Evolutionary conservation across 2,797 vertebrate genomes (phyloP).

Genomic region (Euthynnus affinis): DNA sequence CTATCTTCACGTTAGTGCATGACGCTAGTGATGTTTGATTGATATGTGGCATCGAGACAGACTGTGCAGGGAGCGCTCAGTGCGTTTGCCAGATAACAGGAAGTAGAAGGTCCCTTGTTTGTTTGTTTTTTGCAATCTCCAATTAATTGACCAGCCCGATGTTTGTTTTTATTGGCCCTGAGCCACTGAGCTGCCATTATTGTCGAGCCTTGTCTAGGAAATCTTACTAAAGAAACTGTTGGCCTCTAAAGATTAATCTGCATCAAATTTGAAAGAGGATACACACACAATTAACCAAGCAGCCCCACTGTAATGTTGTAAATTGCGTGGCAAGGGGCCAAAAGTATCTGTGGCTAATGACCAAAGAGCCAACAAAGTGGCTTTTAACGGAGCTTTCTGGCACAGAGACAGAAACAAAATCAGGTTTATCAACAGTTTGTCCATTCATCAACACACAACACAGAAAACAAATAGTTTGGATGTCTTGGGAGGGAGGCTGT

Average conservation of each 20-base stretch:
- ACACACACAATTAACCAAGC: background rate
- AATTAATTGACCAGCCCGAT: too few relatives aligned
- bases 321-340: slow-evolving; percentile 9
- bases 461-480: background rate
- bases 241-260: slow-evolving; percentile 1
- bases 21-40: too few relatives aligned
- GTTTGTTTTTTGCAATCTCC: too few relatives aligned
- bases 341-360: slow-evolving; percentile 16
- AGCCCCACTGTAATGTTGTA: background rate
- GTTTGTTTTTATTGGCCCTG: too few relatives aligned
- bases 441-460: slow-evolving; percentile 1
- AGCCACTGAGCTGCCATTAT: too few relatives aligned
- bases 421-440: background rate
- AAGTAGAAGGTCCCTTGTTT: too few relatives aligned
- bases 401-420: slow-evolving; percentile 8
- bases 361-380: background rate
- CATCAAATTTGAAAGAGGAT: slow-evolving; percentile 2
- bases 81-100: too few relatives aligned
- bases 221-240: background rate
- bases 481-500: background rate
- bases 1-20: too few relatives aligned
- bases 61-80: too few relatives aligned
- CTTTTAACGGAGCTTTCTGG: slow-evolving; percentile 8
- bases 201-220: background rate
- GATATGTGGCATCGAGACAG: too few relatives aligned